Base-by-base conservation (phyloP, 2,113 vertebrate genomes). In the Tupaia chinensis region DNA sequence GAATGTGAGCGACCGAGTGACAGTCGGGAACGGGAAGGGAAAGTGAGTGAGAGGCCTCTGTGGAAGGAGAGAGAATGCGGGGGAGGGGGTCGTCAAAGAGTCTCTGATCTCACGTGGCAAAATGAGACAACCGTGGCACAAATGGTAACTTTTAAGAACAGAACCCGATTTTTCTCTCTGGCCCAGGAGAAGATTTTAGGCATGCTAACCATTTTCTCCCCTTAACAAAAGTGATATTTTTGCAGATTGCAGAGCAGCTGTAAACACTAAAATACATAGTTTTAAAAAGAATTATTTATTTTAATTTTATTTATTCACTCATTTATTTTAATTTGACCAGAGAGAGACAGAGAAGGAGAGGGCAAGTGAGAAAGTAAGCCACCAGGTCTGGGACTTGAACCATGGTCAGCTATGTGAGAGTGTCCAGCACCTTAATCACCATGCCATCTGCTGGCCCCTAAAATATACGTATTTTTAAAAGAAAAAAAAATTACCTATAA, bases 41-140 rank as follows among this genome's bases (percentile, higher is more conserved):
- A 9, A 9, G 60, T 7, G 1, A 7, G 63, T 22, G 3, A 5
- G 3, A 15, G 2, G 34, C 0, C 2, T 54, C 4, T 0, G 5
- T 3, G 44, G 14, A 34, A 44, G 34, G 74, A 66, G 14, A 27
- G 14, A 1, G 27, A 69, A 29, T 11, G 12, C 19, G 0, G 29
- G 4, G 1, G 3, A 27, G 9, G 12, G 17, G 25, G 53, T 2
- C 72, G 1, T n/a, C n/a, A n/a, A 17, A 20, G 25, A 87, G 23
- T 63, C 16, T 27, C 80, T 32, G 7, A 34, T 22, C 56, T 53
- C 27, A 0, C 56, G 1, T 14, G 3, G 76, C 4, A 22, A 32
- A 54, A 65, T 32, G 20, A 44, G 6, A 13, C 16, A 34, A n/a
- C 4, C 53, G 17, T 3, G 25, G 61, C 9, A 63, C 29, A 69